Base-by-base conservation (phyloP, 2,888 invertebrate species). In the Cepaea hortensis region DNA sequence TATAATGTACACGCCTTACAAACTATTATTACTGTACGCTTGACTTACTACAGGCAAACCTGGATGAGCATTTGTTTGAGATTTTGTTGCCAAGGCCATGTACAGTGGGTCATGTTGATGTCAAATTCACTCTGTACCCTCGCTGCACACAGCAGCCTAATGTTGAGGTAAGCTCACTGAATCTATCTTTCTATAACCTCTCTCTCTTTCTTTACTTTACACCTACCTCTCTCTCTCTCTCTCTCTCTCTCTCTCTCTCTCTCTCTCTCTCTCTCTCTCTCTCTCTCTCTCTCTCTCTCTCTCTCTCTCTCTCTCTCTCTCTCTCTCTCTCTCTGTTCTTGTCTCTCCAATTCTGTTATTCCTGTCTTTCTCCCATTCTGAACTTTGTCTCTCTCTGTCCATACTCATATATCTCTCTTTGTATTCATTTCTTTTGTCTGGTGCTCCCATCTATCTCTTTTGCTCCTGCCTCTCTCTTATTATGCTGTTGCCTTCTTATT, bases 21-120 rank as follows among this genome's bases (percentile, higher is more conserved):
- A 0, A 55, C 6, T 11, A 55, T 55, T 55, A 9, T 55, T 55
- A 11, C 55, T 55, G 11, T 55, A 9, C 6, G 0, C 55, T 55
- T 62, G 13, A 5, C n/a, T 84, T 23, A 0, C 83, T 77, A 3
- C 92, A 96, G 96, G 83, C 96, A 97, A 48, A 97, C 98, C 20
- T 98, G 97, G 97, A 98, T 93, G 98, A 98, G 93, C 98, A 98
- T 92, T 96, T 98, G 55, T 96, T 98, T 91, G 98, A 98, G 94
- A 95, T 98, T 11, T 97, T 97, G 0, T 94, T 98, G 85, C 97
- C 98, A 0, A 96, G 96, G 90, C 96, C 96, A 6, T 93, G 93
- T 81, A 96, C 96, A 68, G 95, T 98, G 85, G 98, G 98, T n/a
- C 98, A 98, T 92, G 96, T 98, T 50, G 98, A 98, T 94, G 96